Conservation (phyloP, 1,140 invertebrate genomes). For the Meloidogyne exigua region DNA sequence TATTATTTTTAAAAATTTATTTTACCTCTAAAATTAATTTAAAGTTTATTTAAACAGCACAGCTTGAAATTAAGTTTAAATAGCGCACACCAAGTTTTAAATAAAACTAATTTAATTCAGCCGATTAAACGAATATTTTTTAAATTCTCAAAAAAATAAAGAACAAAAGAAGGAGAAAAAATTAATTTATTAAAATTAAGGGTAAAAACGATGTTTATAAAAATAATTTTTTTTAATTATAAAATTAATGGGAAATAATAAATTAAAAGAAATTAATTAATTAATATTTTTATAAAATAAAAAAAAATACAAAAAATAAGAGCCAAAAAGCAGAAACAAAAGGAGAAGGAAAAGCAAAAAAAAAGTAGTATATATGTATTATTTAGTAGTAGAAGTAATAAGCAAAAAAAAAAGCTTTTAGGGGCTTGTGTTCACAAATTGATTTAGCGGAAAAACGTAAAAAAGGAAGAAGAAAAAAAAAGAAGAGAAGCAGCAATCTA, state of each 20-base stretch:
- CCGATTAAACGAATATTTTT: no score
- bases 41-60: not conserved
- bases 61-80: not conserved
- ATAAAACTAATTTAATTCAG: not conserved
- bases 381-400: not conserved
- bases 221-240: not conserved
- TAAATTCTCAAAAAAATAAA: no score
- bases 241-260: no score
- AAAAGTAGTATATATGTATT: not conserved
- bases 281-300: no score
- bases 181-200: not conserved
- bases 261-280: no score
- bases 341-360: not conserved
- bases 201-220: no score
- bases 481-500: not conserved
- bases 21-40: no score
- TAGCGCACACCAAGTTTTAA: not conserved
- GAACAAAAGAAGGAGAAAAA: no score
- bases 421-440: conserved; percentile 4
- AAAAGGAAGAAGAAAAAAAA: not conserved
- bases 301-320: not conserved
- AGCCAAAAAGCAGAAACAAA: no score
- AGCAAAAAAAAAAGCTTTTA: not conserved
- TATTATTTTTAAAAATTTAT: no score
- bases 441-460: conserved; percentile 4